Evolutionary conservation across 64 coral and sea anemone species (phyloP).

Genomic region (Acropora yongei): DNA sequence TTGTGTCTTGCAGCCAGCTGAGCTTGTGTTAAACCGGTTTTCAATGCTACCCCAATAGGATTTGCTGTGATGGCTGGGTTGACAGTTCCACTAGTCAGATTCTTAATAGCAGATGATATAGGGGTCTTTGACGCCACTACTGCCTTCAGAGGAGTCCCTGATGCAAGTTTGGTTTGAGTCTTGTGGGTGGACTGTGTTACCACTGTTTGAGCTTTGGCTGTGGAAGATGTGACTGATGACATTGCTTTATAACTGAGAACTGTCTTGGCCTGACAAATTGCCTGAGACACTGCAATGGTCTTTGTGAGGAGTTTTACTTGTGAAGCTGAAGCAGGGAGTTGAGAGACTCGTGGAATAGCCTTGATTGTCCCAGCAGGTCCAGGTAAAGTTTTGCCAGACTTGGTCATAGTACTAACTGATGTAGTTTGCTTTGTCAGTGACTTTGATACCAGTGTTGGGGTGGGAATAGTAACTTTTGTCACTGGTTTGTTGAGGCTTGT

Average conservation of each 20-base stretch:
- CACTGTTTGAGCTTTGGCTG: conserved; percentile 81
- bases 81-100: conserved; percentile 30
- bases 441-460: conserved; percentile 71
- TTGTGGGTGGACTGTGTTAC: conserved; percentile 69
- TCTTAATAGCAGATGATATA: conserved; percentile 29
- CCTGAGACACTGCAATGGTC: conserved; percentile 81
- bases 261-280: conserved; percentile 83
- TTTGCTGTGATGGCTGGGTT: conserved; percentile 48
- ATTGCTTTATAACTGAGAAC: conserved; percentile 88
- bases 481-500: conserved; percentile 73
- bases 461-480: conserved; percentile 64
- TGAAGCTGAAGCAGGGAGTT: conserved; percentile 78
- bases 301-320: conserved; percentile 93
- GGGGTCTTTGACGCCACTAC: conserved; percentile 61
- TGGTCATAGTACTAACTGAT: conserved; percentile 90
- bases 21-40: conserved; percentile 67
- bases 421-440: conserved; percentile 71
- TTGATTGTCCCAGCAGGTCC: conserved; percentile 59
- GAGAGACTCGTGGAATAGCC: conserved; percentile 37
- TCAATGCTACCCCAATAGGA: conserved; percentile 40
- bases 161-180: conserved; percentile 72
- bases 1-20: conserved; percentile 80
- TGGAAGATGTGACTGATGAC: conserved; percentile 57
- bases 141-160: conserved; percentile 53
- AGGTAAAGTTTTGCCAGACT: conserved; percentile 73